phyloP scores from a whole-genome alignment of 92 coral and sea anemone species.

The Ricordea florida region DNA sequence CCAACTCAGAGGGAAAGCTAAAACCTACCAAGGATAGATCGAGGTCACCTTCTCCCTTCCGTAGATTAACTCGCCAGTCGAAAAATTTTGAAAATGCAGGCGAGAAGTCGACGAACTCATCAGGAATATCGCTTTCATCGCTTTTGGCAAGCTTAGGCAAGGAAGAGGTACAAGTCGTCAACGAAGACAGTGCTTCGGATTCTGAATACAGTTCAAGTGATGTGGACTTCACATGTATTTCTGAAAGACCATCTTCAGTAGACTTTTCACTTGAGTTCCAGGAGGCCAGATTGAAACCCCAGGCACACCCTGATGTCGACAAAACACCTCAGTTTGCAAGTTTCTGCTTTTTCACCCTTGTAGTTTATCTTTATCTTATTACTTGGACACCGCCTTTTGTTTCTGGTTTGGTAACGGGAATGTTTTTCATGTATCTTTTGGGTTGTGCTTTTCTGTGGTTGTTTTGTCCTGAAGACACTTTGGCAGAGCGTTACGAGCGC shows the following conservation, averaged over 20 bases:
- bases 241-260: conserved; percentile 16
- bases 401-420: conserved; percentile 81
- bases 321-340: conserved; percentile 65
- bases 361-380: conserved; percentile 67
- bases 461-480: conserved; percentile 87
- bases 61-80: conserved; percentile 60
- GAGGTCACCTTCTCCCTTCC: conserved; percentile 90
- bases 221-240: conserved; percentile 3
- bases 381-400: conserved; percentile 75
- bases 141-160: conserved; percentile 78
- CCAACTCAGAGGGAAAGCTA: conserved; percentile 40
- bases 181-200: conserved; percentile 33
- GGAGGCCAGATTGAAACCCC: background rate
- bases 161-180: conserved; percentile 58
- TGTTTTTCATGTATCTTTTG: conserved; percentile 65
- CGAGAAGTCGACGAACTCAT: conserved; percentile 2
- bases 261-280: conserved; percentile 5
- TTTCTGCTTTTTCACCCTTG: conserved; percentile 54
- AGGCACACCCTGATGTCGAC: conserved; percentile 11
- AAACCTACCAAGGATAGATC: conserved; percentile 36
- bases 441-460: conserved; percentile 90
- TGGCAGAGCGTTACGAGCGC: conserved; percentile 79
- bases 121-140: conserved; percentile 80
- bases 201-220: conserved; percentile 23
- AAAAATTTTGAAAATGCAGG: conserved; percentile 6